Conservation (phyloP, 2,797 vertebrate species). For the Philypnodon macrostomus region DNA sequence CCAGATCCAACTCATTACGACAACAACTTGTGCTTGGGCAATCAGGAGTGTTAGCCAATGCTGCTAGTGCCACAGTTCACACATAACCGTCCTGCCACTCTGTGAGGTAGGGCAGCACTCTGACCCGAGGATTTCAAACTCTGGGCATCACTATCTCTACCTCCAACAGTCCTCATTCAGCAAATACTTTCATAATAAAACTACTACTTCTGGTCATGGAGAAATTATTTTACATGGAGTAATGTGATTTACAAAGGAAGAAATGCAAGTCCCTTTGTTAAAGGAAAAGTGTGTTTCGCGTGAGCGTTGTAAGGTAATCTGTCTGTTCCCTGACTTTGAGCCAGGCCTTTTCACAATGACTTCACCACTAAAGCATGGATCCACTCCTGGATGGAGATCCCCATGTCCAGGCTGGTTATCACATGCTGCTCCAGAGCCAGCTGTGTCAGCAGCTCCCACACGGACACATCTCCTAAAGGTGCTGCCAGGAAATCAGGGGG, state of each 20-base stretch:
- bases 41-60: conserved; percentile 67
- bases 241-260: conserved; percentile 24
- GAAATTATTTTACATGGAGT: conserved; percentile 25
- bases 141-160: conserved; percentile 21
- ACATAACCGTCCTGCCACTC: conserved; percentile 57
- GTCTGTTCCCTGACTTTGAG: conserved; percentile 61
- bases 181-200: neutral
- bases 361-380: conserved; percentile 76
- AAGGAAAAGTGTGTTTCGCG: conserved; percentile 45
- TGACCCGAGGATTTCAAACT: conserved; percentile 32
- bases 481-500: conserved; percentile 64
- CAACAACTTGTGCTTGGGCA: conserved; percentile 69
- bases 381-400: conserved; percentile 78
- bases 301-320: conserved; percentile 54
- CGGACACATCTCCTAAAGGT: conserved; percentile 54
- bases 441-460: conserved; percentile 50
- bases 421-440: conserved; percentile 61
- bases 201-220: conserved; percentile 14
- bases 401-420: conserved; percentile 78
- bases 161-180: conserved; percentile 9
- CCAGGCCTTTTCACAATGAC: conserved; percentile 75
- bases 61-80: conserved; percentile 65
- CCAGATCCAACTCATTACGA: conserved; percentile 67
- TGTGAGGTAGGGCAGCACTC: conserved; percentile 31
- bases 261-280: conserved; percentile 22